These are phyloP conservation scores for Corella eumyota DNA, from an alignment of 23 tunicate genomes.

Conservation along the genomic window DNA sequence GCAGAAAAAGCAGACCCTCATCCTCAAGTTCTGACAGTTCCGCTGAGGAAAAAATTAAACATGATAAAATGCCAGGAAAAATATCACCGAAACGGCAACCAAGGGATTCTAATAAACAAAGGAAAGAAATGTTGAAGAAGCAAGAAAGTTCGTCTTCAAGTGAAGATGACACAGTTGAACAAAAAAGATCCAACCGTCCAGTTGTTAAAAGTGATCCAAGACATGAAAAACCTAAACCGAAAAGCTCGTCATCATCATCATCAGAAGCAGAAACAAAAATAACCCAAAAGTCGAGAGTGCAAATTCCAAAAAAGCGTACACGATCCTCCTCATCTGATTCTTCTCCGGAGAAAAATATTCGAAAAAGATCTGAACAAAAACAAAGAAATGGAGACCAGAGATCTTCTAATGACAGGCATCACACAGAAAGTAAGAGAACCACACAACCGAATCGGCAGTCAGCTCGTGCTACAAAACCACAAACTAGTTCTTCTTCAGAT, in stretches of 20 bases:
- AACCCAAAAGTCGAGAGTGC: too few species aligned
- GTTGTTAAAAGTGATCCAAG: background rate
- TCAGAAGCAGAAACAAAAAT: background rate
- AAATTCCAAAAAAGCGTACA: too few species aligned
- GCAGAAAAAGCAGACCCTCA: background rate
- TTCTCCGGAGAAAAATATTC: background rate
- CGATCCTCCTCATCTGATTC: too few species aligned
- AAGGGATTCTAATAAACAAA: background rate
- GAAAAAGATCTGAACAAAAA: too few species aligned
- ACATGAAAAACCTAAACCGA: background rate
- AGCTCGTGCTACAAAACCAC: too few species aligned
- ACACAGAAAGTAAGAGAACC: too few species aligned
- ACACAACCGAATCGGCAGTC: too few species aligned
- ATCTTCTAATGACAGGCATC: too few species aligned
- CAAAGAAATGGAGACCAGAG: too few species aligned
- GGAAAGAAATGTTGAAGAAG: background rate
- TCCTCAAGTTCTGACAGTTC: background rate
- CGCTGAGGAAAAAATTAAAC: background rate
- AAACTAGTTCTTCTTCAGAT: too few species aligned
- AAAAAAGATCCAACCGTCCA: background rate
- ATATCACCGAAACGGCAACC: background rate
- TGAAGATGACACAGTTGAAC: background rate
- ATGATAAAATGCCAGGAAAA: too few species aligned
- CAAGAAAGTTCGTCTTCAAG: background rate
- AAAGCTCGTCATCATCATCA: background rate